Base-by-base conservation (phyloP, 2,888 invertebrate genomes). In the Oxyscelio sp. region DNA sequence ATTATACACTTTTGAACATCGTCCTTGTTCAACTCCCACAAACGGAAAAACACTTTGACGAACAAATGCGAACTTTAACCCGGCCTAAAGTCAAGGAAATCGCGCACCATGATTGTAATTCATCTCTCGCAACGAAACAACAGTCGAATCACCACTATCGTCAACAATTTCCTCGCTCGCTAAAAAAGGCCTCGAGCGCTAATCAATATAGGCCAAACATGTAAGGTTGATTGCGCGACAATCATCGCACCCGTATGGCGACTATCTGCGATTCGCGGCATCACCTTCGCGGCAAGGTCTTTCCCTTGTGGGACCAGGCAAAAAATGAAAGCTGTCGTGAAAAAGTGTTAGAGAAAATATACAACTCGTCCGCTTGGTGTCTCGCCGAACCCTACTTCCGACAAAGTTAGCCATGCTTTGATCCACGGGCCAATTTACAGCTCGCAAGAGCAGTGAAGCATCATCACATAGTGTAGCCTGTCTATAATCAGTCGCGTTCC, bases 231-330 rank as follows among this genome's bases (percentile, higher is more conserved):
- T 84, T 80, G 87, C 84, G 73, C 87, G 88, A 84, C 90, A 92
- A 93, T 92, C 91, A 88, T 85, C 88, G 89, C 22, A 87, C 93
- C 93, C 93, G 91, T 93, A 93, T 93, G 89, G 85, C 81, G 75
- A 61, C 52, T 83, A 83, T 85, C 77, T 79, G 81, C 85, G 89
- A 83, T n/a, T 68, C 73, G 24, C 80, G 83, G 70, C 90, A 90
- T 92, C 90, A 92, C 92, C 92, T 93, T 92, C 90, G 85, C 74
- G 74, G 77, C 93, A 93, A 93, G 93, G 93, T 88, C 90, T 86
- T 87, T 65, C 63, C 85, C 89, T 89, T 88, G 88, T 19, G 22
- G 27, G 27, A 6, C 27, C 27, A 27, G 27, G 27, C 27, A 34
- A 65, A 75, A 73, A 52, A 59, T 11, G 19, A 27, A 27, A 27